Conservation (phyloP, 1,140 invertebrate species). For the Drosophila teissieri region DNA sequence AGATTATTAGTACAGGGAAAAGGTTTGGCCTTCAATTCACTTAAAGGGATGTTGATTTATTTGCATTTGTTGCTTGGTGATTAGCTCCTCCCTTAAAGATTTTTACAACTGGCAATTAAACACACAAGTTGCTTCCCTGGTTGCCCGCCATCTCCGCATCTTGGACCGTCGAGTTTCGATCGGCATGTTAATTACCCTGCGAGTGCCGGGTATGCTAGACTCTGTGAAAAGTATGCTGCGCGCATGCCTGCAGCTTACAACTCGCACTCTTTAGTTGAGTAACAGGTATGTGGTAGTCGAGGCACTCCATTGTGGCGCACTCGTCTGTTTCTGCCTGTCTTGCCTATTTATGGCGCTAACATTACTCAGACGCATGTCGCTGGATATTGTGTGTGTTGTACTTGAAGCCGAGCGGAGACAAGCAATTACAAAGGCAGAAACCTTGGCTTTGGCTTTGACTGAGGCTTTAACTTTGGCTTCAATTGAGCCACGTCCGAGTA, state of each 20-base stretch:
- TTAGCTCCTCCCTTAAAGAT: constrained; percentile 52
- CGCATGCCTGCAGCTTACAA: no score
- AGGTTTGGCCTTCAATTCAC: constrained; percentile 26
- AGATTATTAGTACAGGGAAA: no score
- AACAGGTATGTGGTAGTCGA: no score
- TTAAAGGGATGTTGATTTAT: constrained; percentile 16
- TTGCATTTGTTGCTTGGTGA: constrained; percentile 23
- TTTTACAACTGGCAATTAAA: constrained; percentile 66
- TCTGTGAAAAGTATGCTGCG: no score
- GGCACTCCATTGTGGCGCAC: no score
- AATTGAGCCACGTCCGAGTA: constrained; percentile 1
- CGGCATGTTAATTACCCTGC: neutral
- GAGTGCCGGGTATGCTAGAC: no score
- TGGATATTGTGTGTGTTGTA: constrained; percentile 31
- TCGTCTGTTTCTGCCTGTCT: constrained; percentile 6
- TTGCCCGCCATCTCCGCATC: no score
- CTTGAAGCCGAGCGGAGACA: constrained; percentile 53
- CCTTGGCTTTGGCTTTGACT: constrained; percentile 48
- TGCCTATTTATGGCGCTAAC: constrained; percentile 62
- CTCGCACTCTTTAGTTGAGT: no score
- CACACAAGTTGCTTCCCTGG: constrained; percentile 26
- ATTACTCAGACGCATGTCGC: constrained; percentile 49
- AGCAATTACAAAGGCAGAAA: constrained; percentile 49
- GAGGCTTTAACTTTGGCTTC: constrained; percentile 14
- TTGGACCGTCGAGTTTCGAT: neutral